Conservation (phyloP, 2,113 vertebrate genomes). For the Oryzias celebensis region DNA sequence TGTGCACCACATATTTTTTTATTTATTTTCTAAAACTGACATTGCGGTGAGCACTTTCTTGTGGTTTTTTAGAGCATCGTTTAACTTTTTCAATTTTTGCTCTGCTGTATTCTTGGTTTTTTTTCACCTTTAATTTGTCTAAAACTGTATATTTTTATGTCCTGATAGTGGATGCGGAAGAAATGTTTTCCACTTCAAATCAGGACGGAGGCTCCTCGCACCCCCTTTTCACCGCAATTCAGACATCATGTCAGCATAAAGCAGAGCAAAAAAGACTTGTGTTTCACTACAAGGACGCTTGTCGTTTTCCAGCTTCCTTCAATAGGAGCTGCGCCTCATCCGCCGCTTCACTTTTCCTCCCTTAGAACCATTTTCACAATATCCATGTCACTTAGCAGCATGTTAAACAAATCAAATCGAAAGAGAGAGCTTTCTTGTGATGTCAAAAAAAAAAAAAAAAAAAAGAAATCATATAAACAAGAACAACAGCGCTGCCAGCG, state of each 20-base stretch:
- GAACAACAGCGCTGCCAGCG: slow-evolving; percentile 57
- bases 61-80: neutral
- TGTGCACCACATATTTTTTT: slow-evolving; percentile 43
- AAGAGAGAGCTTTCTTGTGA: slow-evolving; percentile 62
- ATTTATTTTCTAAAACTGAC: slow-evolving; percentile 32
- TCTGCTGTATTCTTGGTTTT: neutral
- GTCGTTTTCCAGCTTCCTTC: slow-evolving; percentile 28
- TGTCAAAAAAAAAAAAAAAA: neutral
- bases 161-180: slow-evolving; percentile 1
- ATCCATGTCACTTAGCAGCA: slow-evolving; percentile 69
- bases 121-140: slow-evolving; percentile 13
- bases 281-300: slow-evolving; percentile 44
- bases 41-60: neutral
- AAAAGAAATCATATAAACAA: slow-evolving; percentile 52
- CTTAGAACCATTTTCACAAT: slow-evolving; percentile 63
- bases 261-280: slow-evolving; percentile 44
- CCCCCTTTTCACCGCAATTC: slow-evolving; percentile 36
- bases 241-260: slow-evolving; percentile 53
- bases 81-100: neutral
- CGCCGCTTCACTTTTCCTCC: slow-evolving; percentile 42
- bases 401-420: slow-evolving; percentile 77
- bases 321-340: slow-evolving; percentile 54
- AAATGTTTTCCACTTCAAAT: slow-evolving; percentile 21
- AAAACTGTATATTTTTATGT: slow-evolving; percentile 7
- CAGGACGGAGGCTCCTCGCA: slow-evolving; percentile 22